Conservation (phyloP, 2,113 vertebrate genomes). For the Epinephelus moara region DNA sequence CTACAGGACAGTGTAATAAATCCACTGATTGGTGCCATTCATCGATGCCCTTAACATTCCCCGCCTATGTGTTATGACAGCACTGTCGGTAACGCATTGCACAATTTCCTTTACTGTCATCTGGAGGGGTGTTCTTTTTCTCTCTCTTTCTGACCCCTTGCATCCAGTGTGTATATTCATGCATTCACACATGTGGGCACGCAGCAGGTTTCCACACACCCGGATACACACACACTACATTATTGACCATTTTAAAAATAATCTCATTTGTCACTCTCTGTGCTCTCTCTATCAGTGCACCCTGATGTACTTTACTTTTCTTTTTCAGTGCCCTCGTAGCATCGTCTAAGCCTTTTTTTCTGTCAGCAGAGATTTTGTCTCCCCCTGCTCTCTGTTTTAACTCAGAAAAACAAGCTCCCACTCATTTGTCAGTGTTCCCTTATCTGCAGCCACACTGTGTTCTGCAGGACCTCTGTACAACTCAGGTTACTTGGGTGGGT, state of each 20-base stretch:
- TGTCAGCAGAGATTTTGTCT: slow-evolving; percentile 61
- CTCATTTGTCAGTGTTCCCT: slow-evolving; percentile 77
- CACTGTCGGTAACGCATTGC: slow-evolving; percentile 46
- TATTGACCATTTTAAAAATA: slow-evolving; percentile 18
- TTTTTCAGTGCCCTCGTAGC: background rate
- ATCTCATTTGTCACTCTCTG: slow-evolving; percentile 21
- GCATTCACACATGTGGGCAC: background rate
- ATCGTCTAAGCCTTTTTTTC: slow-evolving; percentile 42
- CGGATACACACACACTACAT: background rate
- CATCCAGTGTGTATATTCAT: background rate
- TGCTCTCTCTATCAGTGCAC: background rate
- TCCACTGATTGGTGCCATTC: background rate
- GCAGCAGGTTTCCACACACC: background rate
- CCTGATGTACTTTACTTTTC: slow-evolving; percentile 11
- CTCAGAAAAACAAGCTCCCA: slow-evolving; percentile 58
- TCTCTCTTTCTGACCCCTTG: background rate
- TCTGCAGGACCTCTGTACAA: slow-evolving; percentile 71
- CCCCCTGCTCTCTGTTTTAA: slow-evolving; percentile 49
- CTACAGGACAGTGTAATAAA: slow-evolving; percentile 4
- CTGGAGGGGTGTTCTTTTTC: slow-evolving; percentile 18
- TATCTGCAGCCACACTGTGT: slow-evolving; percentile 75
- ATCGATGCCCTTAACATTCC: slow-evolving; percentile 1
- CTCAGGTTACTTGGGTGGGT: slow-evolving; percentile 66
- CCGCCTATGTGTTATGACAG: slow-evolving; percentile 33
- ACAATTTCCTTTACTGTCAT: slow-evolving; percentile 53